These are phyloP conservation scores for Drosophila setosimentum DNA, from an alignment of 2,888 invertebrate species.

Conservation along the genomic window DNA sequence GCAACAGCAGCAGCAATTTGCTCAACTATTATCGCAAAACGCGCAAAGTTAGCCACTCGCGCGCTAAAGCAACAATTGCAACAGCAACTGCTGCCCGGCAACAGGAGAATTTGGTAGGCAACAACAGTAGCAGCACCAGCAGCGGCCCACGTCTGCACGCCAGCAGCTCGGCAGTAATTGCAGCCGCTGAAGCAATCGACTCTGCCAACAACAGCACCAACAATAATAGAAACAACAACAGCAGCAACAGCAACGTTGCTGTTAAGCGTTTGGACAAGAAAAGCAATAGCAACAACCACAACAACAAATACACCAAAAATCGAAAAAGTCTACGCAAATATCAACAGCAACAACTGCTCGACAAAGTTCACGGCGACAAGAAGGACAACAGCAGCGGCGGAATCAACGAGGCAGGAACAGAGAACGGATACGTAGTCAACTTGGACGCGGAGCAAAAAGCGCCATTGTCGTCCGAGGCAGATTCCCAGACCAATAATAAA, in stretches of 20 bases:
- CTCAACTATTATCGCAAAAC: slow-evolving; percentile 85
- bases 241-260: slow-evolving; percentile 28
- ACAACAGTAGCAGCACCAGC: slow-evolving; percentile 27
- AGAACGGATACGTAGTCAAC: slow-evolving; percentile 31
- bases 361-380: slow-evolving; percentile 45
- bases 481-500: slow-evolving; percentile 6
- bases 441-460: slow-evolving; percentile 38
- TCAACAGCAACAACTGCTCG: slow-evolving; percentile 63
- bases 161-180: slow-evolving; percentile 58
- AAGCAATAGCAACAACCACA: slow-evolving; percentile 33
- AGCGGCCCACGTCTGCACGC: slow-evolving; percentile 46
- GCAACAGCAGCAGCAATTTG: slow-evolving; percentile 74
- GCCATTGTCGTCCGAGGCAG: slow-evolving; percentile 36
- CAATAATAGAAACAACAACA: slow-evolving; percentile 21
- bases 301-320: slow-evolving; percentile 64
- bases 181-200: slow-evolving; percentile 63
- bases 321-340: slow-evolving; percentile 74
- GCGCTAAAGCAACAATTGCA: slow-evolving; percentile 46
- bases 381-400: slow-evolving; percentile 18
- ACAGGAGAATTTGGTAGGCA: slow-evolving; percentile 8
- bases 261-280: slow-evolving; percentile 47
- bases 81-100: slow-evolving; percentile 19
- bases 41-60: slow-evolving; percentile 79
- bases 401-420: slow-evolving; percentile 9
- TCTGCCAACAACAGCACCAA: slow-evolving; percentile 19